These are phyloP conservation scores for Cerastis rubricosa DNA, from an alignment of 2,888 invertebrate genomes.

Conservation along the genomic window DNA sequence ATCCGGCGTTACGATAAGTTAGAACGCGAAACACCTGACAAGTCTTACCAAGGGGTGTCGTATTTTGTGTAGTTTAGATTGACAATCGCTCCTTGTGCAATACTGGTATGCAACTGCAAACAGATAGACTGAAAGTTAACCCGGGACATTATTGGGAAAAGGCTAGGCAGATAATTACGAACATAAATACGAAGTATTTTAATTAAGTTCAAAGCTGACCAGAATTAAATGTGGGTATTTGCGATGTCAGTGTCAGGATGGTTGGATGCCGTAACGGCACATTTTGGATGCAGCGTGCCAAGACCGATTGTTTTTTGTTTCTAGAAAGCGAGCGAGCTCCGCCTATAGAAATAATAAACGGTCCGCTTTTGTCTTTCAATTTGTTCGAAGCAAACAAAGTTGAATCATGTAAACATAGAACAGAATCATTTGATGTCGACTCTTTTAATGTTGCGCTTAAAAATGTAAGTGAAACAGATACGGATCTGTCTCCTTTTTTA, in stretches of 20 bases:
- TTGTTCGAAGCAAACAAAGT: neutral
- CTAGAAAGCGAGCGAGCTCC: neutral
- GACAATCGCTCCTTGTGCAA: neutral
- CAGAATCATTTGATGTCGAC: neutral
- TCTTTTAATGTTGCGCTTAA: neutral
- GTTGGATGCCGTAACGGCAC: slow-evolving; percentile 51
- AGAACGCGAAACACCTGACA: neutral
- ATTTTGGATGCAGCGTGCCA: slow-evolving; percentile 57
- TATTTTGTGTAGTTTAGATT: neutral
- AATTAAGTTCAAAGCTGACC: slow-evolving; percentile 63
- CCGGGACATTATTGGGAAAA: neutral
- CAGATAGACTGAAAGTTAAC: neutral
- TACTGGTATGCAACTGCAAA: neutral
- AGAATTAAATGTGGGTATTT: slow-evolving; percentile 59
- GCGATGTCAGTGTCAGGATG: slow-evolving; percentile 53
- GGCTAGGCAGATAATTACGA: slow-evolving; percentile 2
- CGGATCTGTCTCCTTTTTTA: no score
- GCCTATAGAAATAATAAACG: neutral
- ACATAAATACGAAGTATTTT: slow-evolving; percentile 43
- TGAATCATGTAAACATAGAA: neutral
- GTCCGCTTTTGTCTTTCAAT: neutral
- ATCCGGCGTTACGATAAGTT: neutral
- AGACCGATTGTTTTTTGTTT: slow-evolving; percentile 44
- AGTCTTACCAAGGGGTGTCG: neutral
- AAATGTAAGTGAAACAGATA: neutral